Evolutionary conservation across 2,797 vertebrate genomes (phyloP), one percentile per base, ranked within the genome.

Genomic region (Hoplostethus mediterraneus): DNA sequence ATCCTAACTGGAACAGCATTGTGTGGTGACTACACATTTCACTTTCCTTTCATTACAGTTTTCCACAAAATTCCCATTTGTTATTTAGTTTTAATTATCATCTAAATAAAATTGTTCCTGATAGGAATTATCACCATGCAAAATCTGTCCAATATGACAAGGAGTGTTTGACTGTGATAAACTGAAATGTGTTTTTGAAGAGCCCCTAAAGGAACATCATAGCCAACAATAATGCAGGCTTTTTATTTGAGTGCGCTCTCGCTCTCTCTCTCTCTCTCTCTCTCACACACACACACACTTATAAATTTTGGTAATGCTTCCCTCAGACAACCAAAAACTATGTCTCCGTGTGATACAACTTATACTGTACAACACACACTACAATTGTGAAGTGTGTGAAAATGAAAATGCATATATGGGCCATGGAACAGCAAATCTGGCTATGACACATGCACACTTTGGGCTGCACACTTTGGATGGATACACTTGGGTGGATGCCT

Each of bases 141-240:
- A 30, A 17, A 63, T 54, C 52, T 54, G 25, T 54, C 52, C n/a
- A 12, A 16, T 63, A 6, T 52, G 14, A 61, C 21, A 57, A 33
- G 25, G 28, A 9, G 21, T 21, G 10, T 60, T 63, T 45, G n/a
- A 63, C 53, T 65, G 47, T 21, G 21, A 21, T 21, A 21, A 21
- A 21, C 21, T 65, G 40, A 67, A 68, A 67, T 28, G 42, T 62
- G 16, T 36, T 56, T 45, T 40, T 73, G 48, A 57, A 21, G 16
- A 71, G 38, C 67, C 36, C 49, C 55, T 63, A 31, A 60, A 67
- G 69, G 57, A 61, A 44, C 16, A 30, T 38, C 16, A 63, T 33
- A 17, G 31, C 31, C n/a, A 12, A 52, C 31, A 64, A 65, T 31
- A 42, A 11, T 10, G 21, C 38, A 65, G 13, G 36, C 17, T 38